phyloP scores from a whole-genome alignment of 2,113 vertebrate species.

The Pomatostomus ruficeps region DNA sequence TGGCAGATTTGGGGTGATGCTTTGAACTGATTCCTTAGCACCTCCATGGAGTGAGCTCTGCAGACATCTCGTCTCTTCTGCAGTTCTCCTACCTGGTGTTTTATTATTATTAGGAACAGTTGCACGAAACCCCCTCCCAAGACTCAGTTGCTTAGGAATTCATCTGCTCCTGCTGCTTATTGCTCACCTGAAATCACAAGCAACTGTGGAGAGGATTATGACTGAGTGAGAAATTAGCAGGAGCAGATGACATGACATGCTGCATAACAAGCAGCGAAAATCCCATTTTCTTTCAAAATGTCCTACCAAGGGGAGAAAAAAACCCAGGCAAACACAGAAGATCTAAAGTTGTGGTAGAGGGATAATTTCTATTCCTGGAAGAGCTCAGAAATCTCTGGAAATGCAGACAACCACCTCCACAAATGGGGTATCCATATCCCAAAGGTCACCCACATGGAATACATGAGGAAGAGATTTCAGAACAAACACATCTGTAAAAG shows the following conservation, averaged over 20 bases:
- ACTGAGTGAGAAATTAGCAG: conserved; percentile 55
- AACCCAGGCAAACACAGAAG: neutral
- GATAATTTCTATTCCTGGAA: conserved; percentile 13
- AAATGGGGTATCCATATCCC: neutral
- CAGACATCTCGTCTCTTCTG: neutral
- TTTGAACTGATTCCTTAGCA: neutral
- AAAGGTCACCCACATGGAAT: neutral
- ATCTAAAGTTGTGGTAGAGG: neutral
- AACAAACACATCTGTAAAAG: conserved; percentile 7
- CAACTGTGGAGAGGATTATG: conserved; percentile 58
- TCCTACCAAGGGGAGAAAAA: neutral
- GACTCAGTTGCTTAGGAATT: conserved; percentile 50
- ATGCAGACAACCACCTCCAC: neutral
- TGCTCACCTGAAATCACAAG: conserved; percentile 60
- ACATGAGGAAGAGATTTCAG: neutral
- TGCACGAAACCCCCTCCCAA: neutral
- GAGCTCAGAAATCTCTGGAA: conserved; percentile 8
- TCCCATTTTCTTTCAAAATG: conserved; percentile 25
- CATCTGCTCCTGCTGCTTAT: conserved; percentile 52
- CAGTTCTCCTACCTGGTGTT: conserved; percentile 17
- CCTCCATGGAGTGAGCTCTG: neutral
- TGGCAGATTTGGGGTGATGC: neutral
- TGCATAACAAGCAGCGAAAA: conserved; percentile 11
- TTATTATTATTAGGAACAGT: conserved; percentile 52
- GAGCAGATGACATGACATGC: conserved; percentile 36